phyloP scores from a whole-genome alignment of 2,797 vertebrate species.

The Lagothrix lagotricha region DNA sequence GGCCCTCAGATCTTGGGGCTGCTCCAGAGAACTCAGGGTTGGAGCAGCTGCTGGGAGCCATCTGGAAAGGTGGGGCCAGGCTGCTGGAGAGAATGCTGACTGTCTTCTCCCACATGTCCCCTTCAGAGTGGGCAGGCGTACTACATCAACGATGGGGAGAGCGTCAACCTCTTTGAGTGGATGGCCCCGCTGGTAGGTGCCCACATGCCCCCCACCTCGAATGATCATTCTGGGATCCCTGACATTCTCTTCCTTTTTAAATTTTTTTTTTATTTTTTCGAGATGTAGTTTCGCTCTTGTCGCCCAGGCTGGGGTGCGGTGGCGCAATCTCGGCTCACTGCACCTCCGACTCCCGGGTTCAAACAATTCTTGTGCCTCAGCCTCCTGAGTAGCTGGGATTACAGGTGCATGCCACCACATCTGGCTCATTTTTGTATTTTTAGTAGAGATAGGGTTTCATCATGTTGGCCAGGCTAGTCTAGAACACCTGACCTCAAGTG shows the following conservation, averaged over 20 bases:
- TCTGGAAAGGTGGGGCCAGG: not conserved
- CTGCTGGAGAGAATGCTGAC: not conserved
- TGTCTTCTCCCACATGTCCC: not conserved
- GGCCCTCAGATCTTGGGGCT: not conserved
- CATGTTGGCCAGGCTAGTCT: too few species aligned
- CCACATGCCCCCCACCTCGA: accelerated
- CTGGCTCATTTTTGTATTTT: too few species aligned
- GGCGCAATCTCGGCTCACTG: not conserved
- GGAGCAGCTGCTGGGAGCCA: not conserved
- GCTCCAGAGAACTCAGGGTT: not conserved
- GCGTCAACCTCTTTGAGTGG: constrained; percentile 94
- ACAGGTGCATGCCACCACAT: too few species aligned
- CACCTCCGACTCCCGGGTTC: not conserved
- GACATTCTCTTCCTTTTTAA: not conserved
- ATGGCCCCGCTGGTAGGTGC: constrained; percentile 91
- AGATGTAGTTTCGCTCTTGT: not conserved
- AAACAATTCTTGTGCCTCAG: not conserved
- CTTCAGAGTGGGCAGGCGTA: constrained; percentile 94
- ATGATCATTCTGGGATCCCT: not conserved
- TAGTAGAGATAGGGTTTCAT: too few species aligned
- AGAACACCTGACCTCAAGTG: too few species aligned
- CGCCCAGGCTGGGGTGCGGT: not conserved
- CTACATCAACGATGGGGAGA: constrained; percentile 95
- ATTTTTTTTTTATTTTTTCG: not conserved
- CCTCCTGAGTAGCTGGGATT: too few species aligned